Evolutionary conservation across 2,797 vertebrate genomes (phyloP), one percentile per base, ranked within the genome.

Genomic region (Schizopygopsis malacanthus): DNA sequence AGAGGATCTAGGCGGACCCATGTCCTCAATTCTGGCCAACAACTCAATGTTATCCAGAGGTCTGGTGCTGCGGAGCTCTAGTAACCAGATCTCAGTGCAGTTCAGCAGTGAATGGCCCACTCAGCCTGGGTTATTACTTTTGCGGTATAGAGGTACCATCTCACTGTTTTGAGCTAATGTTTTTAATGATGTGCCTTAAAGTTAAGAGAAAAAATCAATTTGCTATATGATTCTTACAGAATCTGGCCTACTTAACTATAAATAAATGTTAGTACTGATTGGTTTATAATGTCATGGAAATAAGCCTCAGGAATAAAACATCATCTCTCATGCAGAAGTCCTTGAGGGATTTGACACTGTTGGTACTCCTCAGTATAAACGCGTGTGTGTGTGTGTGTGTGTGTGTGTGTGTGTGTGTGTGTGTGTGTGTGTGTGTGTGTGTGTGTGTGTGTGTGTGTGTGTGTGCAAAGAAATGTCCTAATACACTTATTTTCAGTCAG

Each of bases 51-150:
- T 99, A 91, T 93, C 96, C 88, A 95, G 94, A 28, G 98, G 97
- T 39, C 96, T 98, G 70, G 94, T 99, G 67, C 94, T 99, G 63
- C 97, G 96, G 63, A 98, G 98, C 92, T 96, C 97, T 18, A 98
- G 97, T 92, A 99, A 99, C 93, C 96, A 97, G 94, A 97, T 98
- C 78, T 95, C 97, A 83, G 93, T 99, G 76, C 96, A 91, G 80
- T 97, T 98, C 89, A 96, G 94, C 83, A 96, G 97, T 81, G 92
- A 95, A 56, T 95, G 96, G 9, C 88, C 85, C 11, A 92, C 92
- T 2, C 93, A 91, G 43, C 93, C 96, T 0, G 96, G 97, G 13
- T 96, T 94, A 75, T 95, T 99, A 87, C 93, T 93, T 86, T 96
- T 99, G 90, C 95, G 86, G 88, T 99, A 98, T 91, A 97, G 97